These are phyloP conservation scores for Drosophila falleni DNA, from an alignment of 2,888 invertebrate species.

Conservation along the genomic window DNA sequence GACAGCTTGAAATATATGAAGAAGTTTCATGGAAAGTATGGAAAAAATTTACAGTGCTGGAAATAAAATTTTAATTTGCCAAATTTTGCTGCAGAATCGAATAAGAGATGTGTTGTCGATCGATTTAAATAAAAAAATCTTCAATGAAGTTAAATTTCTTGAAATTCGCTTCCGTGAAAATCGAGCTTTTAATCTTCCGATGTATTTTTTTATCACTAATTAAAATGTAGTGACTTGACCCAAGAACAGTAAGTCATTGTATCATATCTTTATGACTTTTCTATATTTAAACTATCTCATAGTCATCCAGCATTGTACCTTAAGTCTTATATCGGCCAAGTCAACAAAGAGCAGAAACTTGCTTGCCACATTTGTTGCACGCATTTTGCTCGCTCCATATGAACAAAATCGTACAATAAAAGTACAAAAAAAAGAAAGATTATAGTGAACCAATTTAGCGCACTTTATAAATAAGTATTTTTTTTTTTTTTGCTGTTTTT, in stretches of 20 bases:
- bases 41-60: no score
- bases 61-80: no score
- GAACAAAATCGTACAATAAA: conserved; percentile 12
- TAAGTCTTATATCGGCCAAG: conserved; percentile 9
- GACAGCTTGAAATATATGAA: no score
- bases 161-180: no score
- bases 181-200: no score
- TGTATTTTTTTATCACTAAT: no score
- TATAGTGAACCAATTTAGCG: conserved; percentile 41
- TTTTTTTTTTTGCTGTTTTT: conserved; percentile 9
- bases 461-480: conserved; percentile 27
- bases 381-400: conserved; percentile 39
- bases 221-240: not conserved
- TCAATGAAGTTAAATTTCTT: no score
- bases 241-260: not conserved
- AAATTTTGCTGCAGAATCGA: no score
- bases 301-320: not conserved
- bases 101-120: no score
- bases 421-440: conserved; percentile 10
- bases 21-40: no score
- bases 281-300: conserved; percentile 1
- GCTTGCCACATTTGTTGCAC: conserved; percentile 16
- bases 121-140: no score
- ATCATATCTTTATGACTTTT: not conserved
- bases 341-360: conserved; percentile 5